Evolutionary conservation across 2,797 vertebrate genomes (phyloP).

Genomic region (Delichon dasypus): DNA sequence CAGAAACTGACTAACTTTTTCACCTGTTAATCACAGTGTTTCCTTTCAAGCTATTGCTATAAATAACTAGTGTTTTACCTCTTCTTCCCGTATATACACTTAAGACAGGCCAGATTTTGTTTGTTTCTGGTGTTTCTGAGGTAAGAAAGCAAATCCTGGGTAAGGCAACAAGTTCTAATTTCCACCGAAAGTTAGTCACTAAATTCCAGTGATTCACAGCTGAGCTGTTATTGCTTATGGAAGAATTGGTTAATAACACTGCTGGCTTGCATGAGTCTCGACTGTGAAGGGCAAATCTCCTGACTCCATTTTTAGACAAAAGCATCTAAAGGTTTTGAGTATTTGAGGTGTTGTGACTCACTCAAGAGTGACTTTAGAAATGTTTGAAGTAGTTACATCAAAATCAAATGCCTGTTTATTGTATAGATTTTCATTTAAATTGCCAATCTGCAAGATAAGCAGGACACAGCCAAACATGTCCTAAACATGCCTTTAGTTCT

Average conservation of each 20-base stretch:
- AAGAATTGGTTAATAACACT: slow-evolving; percentile 5
- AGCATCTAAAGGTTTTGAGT: neutral
- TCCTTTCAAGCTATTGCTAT: neutral
- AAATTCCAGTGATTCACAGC: slow-evolving; percentile 42
- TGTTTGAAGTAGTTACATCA: neutral
- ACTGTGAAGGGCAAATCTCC: neutral
- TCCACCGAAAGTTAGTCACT: slow-evolving; percentile 43
- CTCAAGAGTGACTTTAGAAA: neutral
- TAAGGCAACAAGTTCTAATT: slow-evolving; percentile 35
- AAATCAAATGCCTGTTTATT: neutral
- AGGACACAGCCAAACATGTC: neutral
- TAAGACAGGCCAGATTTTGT: slow-evolving; percentile 19
- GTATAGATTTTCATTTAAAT: neutral
- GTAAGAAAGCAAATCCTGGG: slow-evolving; percentile 27
- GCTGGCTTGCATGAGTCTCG: neutral
- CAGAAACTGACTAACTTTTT: neutral
- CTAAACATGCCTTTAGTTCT: neutral
- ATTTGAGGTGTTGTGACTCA: slow-evolving; percentile 4
- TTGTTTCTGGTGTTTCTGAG: neutral
- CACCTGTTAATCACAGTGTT: neutral
- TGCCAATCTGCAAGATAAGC: neutral
- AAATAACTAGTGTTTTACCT: neutral
- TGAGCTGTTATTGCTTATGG: slow-evolving; percentile 11
- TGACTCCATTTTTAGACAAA: neutral
- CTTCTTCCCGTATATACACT: neutral